Percentiles rank a stretch among this genome's conserved stretches.
These are phyloP conservation scores for Penaeus japonicus DNA, from an alignment of 1,140 invertebrate genomes.

Conservation along the genomic window DNA sequence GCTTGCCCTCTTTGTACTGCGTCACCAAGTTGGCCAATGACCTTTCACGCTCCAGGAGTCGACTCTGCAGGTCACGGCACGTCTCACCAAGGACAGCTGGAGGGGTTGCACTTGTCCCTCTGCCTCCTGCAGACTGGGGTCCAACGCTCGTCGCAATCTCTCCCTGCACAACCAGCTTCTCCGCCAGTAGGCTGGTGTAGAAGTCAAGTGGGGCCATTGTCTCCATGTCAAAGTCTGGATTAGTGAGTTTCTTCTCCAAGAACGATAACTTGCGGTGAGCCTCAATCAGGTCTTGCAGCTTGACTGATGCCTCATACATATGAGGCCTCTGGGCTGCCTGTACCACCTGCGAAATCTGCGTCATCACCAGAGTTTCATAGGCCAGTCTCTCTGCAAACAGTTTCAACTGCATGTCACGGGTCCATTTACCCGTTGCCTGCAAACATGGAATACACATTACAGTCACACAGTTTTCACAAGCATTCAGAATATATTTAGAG, in stretches of 20 bases:
- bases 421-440: conserved; percentile 71
- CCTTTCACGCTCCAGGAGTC: conserved; percentile 55
- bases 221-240: conserved; percentile 58
- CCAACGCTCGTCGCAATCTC: conserved; percentile 34
- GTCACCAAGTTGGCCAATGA: conserved; percentile 69
- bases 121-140: not conserved
- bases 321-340: conserved; percentile 69
- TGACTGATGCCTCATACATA: conserved; percentile 69
- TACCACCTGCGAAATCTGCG: conserved; percentile 65
- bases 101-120: not conserved
- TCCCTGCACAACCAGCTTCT: conserved; percentile 57
- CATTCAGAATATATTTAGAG: no score
- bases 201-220: conserved; percentile 56
- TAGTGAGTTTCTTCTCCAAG: conserved; percentile 58
- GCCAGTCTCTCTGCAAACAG: conserved; percentile 79
- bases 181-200: conserved; percentile 58
- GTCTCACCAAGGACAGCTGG: conserved; percentile 45
- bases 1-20: conserved; percentile 74
- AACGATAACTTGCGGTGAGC: conserved; percentile 58
- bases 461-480: no score
- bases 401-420: conserved; percentile 72
- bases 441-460: conserved; percentile 61
- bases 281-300: conserved; percentile 76
- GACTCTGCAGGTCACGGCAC: conserved; percentile 51
- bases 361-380: conserved; percentile 76